A percentile compares a stretch with the other conserved stretches of the same genome.
These are phyloP conservation scores for Mormyrus hasselquistii DNA, from an alignment of 2,797 vertebrate genomes.

Conservation along the genomic window DNA sequence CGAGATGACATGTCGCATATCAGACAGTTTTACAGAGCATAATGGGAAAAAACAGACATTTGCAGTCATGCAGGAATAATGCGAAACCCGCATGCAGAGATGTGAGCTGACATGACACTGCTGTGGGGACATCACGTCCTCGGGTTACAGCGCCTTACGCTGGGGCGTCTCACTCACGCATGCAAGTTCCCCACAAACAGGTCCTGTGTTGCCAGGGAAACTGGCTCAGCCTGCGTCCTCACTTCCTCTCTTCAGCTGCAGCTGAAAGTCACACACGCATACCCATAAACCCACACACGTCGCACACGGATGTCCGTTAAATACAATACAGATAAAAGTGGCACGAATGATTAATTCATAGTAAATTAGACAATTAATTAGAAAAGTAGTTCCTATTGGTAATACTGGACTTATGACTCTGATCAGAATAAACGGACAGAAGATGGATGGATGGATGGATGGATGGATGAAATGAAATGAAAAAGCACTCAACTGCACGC, in stretches of 20 bases:
- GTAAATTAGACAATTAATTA: not conserved
- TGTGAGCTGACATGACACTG: not conserved
- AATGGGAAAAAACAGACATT: not conserved
- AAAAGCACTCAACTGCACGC: not conserved
- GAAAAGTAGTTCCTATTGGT: not conserved
- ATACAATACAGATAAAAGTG: not conserved
- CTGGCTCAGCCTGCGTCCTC: not conserved
- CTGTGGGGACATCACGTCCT: not conserved
- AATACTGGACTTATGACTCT: not conserved
- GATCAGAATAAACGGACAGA: not conserved
- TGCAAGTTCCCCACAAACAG: not conserved
- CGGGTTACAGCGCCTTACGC: not conserved
- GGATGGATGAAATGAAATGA: not conserved
- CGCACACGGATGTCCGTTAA: not conserved
- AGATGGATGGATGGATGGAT: not conserved
- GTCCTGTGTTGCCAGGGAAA: conserved; percentile 4
- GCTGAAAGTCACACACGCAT: not conserved
- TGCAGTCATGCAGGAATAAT: not conserved
- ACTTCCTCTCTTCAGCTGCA: not conserved
- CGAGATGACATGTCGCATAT: not conserved
- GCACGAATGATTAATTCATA: not conserved
- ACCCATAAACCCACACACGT: not conserved
- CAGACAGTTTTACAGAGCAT: not conserved
- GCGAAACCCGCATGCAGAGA: not conserved
- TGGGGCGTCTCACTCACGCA: not conserved